Evolutionary conservation across 1,140 invertebrate genomes (phyloP), one percentile per base, ranked within the genome.

Genomic region (Olivierus martensii): DNA sequence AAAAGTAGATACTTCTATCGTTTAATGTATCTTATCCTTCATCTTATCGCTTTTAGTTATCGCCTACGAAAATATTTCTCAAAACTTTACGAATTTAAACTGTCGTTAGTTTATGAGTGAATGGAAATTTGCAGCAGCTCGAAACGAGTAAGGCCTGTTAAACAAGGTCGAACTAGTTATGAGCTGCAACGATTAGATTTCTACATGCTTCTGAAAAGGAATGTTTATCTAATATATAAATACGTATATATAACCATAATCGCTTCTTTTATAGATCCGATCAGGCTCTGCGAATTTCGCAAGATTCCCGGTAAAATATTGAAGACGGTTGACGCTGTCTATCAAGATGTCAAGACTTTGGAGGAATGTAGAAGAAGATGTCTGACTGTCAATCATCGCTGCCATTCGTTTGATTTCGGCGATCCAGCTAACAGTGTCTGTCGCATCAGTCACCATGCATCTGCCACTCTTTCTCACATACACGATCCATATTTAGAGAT

Each of bases 271-370:
- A 2, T 36, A 65, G 64, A 65, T 22, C 58, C 63, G 11, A 58
- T 61, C 11, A 58, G 57, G 35, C 49, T 93, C 41, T 94, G 90
- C 70, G 87, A 93, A 65, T 93, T 93, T 71, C 87, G 89, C 65
- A 87, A 87, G 61, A 73, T 91, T 59, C 78, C 76, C 28, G 87
- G 87, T 0, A 77, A 84, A 52, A 92, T 93, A 59, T 69, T 93
- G 34, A 93, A 94, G 69, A 93, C 90, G 0, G 89, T 93, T 3
- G 89, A 94, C 63, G 87, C 87, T 3, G 88, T 93, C 6, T 91
- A 64, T 50, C 66, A 89, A 71, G 86, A 90, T 61, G 82, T 91
- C 1, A 81, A 80, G 55, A 86, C 81, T 3, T 74, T 86, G 46
- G 85, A 88, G 53, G 87, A 88, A 70, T 76, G 74, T 59, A 78